Evolutionary conservation across 2,888 invertebrate genomes (phyloP).

Genomic region (Thelaira solivaga): DNA sequence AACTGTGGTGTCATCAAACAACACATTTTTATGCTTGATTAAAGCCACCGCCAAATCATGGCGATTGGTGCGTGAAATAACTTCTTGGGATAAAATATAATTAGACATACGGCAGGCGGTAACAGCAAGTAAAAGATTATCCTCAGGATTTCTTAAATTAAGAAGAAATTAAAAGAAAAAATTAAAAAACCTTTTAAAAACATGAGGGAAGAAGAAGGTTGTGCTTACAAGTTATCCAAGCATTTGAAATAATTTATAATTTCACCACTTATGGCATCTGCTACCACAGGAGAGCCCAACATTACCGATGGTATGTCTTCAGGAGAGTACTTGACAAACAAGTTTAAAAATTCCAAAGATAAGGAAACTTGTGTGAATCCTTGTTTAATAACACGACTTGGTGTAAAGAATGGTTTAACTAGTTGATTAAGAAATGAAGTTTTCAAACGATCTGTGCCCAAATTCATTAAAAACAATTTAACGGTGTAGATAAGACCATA

Average conservation of each 20-base stretch:
- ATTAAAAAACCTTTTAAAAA: background rate
- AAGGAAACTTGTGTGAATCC: conserved; percentile 69
- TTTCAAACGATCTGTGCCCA: conserved; percentile 72
- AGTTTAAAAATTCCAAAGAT: conserved; percentile 73
- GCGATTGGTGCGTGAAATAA: conserved; percentile 69
- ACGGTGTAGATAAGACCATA: conserved; percentile 74
- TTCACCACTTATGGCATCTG: conserved; percentile 73
- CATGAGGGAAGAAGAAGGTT: background rate
- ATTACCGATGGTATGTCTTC: conserved; percentile 73
- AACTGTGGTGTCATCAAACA: conserved; percentile 73
- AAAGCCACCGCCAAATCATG: conserved; percentile 70
- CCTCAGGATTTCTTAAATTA: conserved; percentile 69
- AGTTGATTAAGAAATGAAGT: conserved; percentile 72
- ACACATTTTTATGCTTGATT: conserved; percentile 73
- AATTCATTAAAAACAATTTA: conserved; percentile 70
- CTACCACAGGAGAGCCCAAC: conserved; percentile 73
- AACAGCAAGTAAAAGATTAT: conserved; percentile 72
- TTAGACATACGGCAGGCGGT: conserved; percentile 75
- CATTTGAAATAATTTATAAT: conserved; percentile 72
- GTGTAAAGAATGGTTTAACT: conserved; percentile 71
- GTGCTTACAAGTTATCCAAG: conserved; percentile 70
- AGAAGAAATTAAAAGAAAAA: background rate
- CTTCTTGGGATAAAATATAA: conserved; percentile 72
- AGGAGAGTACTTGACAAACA: conserved; percentile 73
- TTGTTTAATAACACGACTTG: conserved; percentile 66